Evolutionary conservation across 2,797 vertebrate genomes (phyloP).

Genomic region (Heliangelus exortis): DNA sequence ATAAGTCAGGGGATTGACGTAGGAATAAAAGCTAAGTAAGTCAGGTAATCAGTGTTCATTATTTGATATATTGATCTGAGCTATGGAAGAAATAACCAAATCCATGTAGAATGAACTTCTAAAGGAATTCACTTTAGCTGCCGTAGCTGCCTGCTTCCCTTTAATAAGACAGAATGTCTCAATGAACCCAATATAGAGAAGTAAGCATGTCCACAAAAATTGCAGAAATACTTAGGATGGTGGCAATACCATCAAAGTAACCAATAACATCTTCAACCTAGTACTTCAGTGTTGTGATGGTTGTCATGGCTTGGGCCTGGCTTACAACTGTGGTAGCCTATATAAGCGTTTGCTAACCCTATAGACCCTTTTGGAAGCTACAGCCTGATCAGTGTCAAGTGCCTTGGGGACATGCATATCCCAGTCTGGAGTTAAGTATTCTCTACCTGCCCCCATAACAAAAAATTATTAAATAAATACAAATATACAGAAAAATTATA

Average conservation of each 20-base stretch:
- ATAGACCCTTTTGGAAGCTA: not conserved
- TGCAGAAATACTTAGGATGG: not conserved
- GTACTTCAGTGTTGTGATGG: not conserved
- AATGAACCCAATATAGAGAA: not conserved
- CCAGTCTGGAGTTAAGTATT: fast-evolving
- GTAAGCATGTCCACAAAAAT: not conserved
- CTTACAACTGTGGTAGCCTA: fast-evolving
- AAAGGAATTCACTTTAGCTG: not conserved
- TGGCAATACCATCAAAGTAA: not conserved
- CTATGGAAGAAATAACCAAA: not conserved
- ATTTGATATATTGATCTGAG: not conserved
- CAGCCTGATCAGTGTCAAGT: fast-evolving
- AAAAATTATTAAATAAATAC: too few relatives aligned
- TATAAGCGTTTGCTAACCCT: not conserved
- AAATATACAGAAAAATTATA: too few relatives aligned
- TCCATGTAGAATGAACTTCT: not conserved
- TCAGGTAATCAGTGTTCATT: not conserved
- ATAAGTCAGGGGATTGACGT: not conserved
- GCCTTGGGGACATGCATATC: too few relatives aligned
- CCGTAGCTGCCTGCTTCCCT: not conserved
- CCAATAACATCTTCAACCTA: not conserved
- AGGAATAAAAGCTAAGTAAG: not conserved
- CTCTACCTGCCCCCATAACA: too few relatives aligned
- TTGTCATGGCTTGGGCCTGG: fast-evolving
- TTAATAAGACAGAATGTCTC: not conserved